Percentiles rank a stretch among this genome's conserved stretches.
phyloP scores from a whole-genome alignment of 2,113 vertebrate genomes.

The Apteryx mantelli region DNA sequence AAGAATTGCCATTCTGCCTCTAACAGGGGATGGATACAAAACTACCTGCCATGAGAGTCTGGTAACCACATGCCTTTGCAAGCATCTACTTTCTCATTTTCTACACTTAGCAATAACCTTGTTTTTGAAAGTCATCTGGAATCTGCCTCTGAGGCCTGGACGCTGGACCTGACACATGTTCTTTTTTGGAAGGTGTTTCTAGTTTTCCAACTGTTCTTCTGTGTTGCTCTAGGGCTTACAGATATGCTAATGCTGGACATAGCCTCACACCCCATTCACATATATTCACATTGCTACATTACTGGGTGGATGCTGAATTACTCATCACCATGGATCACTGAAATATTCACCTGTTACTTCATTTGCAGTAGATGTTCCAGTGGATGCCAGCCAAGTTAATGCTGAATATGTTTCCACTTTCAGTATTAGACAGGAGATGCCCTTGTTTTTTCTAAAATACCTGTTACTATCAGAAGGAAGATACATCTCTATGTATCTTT shows the following conservation, averaged over 20 bases:
- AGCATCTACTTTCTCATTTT: not conserved
- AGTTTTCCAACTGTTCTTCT: conserved; percentile 39
- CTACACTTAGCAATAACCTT: conserved; percentile 27
- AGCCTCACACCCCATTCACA: not conserved
- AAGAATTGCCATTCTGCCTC: not conserved
- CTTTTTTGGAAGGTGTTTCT: conserved; percentile 52
- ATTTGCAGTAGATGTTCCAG: conserved; percentile 15
- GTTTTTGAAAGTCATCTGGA: conserved; percentile 57
- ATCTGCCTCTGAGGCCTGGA: not conserved
- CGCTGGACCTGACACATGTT: conserved; percentile 25
- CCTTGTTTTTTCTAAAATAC: not conserved
- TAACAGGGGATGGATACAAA: not conserved
- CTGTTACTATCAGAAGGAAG: not conserved
- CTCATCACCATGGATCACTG: conserved; percentile 37
- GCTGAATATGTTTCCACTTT: not conserved
- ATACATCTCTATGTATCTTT: not conserved
- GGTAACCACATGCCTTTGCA: not conserved
- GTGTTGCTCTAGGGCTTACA: conserved; percentile 29
- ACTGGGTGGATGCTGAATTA: conserved; percentile 60
- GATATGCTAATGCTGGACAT: not conserved
- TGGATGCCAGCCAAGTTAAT: not conserved
- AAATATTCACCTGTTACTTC: conserved; percentile 51
- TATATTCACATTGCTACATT: conserved; percentile 32
- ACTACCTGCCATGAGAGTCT: not conserved
- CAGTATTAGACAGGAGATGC: not conserved